Base-by-base conservation (phyloP, 2,113 vertebrate species). In the Cyanoderma ruficeps region DNA sequence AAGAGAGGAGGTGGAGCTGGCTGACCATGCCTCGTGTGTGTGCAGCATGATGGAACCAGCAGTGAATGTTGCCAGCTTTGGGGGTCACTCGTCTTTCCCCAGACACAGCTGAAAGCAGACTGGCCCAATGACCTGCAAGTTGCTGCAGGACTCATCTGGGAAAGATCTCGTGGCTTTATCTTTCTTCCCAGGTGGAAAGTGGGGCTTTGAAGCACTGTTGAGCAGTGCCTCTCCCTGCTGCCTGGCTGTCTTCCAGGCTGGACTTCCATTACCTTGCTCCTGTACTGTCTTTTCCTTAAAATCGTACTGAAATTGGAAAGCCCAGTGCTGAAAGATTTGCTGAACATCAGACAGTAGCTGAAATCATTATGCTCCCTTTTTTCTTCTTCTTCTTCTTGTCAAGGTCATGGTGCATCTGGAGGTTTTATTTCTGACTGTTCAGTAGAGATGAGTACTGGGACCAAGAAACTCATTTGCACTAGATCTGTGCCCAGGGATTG, bases 11-110 rank as follows among this genome's bases (percentile, higher is more conserved):
- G 31, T 7, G 20, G 50, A 86, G 56, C 31, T 75, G 86, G 24
- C 41, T 78, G 11, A 8, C 31, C 4, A 1, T 31, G n/a, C 42
- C 20, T 15, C 0, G 8, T 15, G 33, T 22, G 33, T 33, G 72
- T 8, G 22, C 3, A 0, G 24, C 7, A 0, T 2, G 69, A 14
- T 77, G 74, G 78, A 91, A 81, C 0, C 5, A 69, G 37, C 59
- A 39, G 60, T 1, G 2, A 2, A 12, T 33, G 24, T 7, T 42
- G 50, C 35, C 53, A 46, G 44, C 17, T 50, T 19, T n/a, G 72
- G 88, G 69, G 27, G 53, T 74, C 12, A 0, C 39, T 42, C 53
- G 52, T 35, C 46, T 61, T 52, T 57, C 47, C 71, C 8, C 47
- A 49, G 28, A 8, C 22, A 6, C 0, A 41, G 33, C 61, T 52